Evolutionary conservation across 1,140 invertebrate species (phyloP).

Genomic region (Araneus ventricosus): DNA sequence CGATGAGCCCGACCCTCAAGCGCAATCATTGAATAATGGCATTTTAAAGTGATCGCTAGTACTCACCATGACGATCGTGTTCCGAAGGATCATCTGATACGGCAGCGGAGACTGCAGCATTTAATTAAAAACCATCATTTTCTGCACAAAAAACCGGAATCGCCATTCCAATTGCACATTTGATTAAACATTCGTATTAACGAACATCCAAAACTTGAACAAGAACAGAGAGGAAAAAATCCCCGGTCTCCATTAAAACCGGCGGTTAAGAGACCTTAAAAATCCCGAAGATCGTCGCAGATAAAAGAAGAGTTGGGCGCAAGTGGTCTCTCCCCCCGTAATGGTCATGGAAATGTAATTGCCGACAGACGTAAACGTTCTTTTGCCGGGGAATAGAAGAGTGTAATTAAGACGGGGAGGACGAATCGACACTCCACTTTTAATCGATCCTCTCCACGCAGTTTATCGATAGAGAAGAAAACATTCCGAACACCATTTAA

Average conservation of each 20-base stretch:
- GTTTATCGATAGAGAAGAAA: background rate
- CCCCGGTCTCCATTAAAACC: background rate
- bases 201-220: background rate
- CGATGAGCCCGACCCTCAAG: background rate
- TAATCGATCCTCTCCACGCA: slow-evolving; percentile 31
- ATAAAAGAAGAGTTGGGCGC: background rate
- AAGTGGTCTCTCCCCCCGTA: background rate
- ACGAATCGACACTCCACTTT: slow-evolving; percentile 11
- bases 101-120: background rate
- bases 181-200: slow-evolving; percentile 44
- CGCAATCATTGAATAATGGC: background rate
- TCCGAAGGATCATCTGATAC: background rate
- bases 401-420: slow-evolving; percentile 46
- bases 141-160: background rate
- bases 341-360: slow-evolving; percentile 38
- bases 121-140: slow-evolving; percentile 6
- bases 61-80: background rate
- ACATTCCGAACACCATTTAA: slow-evolving; percentile 7
- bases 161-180: slow-evolving; percentile 41
- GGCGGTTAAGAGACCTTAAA: background rate
- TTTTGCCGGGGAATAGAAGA: background rate
- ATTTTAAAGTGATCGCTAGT: background rate
- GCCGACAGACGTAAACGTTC: slow-evolving; percentile 37
- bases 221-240: background rate
- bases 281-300: background rate